A percentile compares a stretch with the other conserved stretches of the same genome.
Evolutionary conservation across 2,797 vertebrate genomes (phyloP).

Genomic region (Anableps anableps): DNA sequence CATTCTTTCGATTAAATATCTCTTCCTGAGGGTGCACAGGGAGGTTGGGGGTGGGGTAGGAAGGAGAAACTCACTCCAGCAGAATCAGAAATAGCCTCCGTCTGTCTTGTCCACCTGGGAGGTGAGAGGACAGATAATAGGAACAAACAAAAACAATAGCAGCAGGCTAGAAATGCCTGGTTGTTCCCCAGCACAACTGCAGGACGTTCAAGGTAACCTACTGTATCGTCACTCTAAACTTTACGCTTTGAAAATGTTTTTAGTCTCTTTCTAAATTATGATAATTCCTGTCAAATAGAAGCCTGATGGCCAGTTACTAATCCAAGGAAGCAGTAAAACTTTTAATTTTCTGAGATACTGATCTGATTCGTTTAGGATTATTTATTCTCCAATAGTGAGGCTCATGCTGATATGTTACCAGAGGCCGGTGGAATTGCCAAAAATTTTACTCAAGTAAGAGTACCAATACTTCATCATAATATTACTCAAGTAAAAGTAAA

Average conservation of each 20-base stretch:
- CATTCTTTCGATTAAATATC: conserved; percentile 1
- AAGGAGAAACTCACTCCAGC: neutral
- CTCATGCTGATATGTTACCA: neutral
- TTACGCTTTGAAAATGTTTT: neutral
- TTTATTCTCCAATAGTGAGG: neutral
- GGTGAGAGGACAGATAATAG: neutral
- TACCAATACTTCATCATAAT: neutral
- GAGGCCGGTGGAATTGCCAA: neutral
- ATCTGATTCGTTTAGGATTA: neutral
- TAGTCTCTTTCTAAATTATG: neutral
- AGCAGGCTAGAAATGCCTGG: neutral
- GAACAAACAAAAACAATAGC: neutral
- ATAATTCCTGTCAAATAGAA: neutral
- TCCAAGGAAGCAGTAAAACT: neutral
- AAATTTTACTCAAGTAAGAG: neutral
- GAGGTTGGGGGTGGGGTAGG: neutral
- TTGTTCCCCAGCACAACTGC: neutral
- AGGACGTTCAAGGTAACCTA: neutral
- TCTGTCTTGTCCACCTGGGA: neutral
- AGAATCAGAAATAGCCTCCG: conserved; percentile 1
- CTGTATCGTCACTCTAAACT: neutral
- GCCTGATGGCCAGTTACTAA: neutral
- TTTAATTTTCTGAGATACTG: neutral
- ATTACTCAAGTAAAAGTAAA: neutral
- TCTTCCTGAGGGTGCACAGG: neutral